Conservation (phyloP, 1,140 invertebrate species). For the Schlechtendalia chinensis region DNA sequence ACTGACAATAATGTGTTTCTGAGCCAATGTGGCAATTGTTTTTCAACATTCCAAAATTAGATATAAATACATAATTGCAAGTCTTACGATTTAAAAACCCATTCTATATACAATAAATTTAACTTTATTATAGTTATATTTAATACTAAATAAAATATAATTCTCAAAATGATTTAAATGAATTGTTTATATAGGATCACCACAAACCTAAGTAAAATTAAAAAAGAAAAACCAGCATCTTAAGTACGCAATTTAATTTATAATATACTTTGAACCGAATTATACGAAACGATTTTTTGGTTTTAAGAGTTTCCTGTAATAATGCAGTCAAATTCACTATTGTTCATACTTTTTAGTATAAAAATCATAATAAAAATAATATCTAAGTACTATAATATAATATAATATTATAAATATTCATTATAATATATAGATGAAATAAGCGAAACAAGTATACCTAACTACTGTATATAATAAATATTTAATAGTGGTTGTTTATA, state of each 20-base stretch:
- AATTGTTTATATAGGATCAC: neutral
- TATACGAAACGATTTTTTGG: neutral
- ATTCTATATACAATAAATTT: neutral
- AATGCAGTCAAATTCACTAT: neutral
- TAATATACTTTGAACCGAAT: no score
- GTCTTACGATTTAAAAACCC: neutral
- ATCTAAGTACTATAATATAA: neutral
- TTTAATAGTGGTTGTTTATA: neutral
- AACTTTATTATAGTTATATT: neutral
- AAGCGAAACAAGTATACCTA: no score
- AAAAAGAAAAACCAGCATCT: no score
- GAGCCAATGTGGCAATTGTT: slow-evolving; percentile 24
- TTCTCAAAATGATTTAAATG: neutral
- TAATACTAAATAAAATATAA: neutral
- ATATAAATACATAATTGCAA: neutral
- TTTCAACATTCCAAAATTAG: slow-evolving; percentile 27
- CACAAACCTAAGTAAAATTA: no score
- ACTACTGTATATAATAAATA: neutral
- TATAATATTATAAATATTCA: neutral
- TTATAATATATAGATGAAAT: no score
- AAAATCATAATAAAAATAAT: neutral
- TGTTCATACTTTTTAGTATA: neutral
- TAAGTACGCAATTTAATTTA: no score
- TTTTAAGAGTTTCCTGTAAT: neutral
- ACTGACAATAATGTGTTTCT: neutral